These are phyloP conservation scores for Alexandromys fortis DNA, from an alignment of 2,113 vertebrate genomes.

Conservation along the genomic window DNA sequence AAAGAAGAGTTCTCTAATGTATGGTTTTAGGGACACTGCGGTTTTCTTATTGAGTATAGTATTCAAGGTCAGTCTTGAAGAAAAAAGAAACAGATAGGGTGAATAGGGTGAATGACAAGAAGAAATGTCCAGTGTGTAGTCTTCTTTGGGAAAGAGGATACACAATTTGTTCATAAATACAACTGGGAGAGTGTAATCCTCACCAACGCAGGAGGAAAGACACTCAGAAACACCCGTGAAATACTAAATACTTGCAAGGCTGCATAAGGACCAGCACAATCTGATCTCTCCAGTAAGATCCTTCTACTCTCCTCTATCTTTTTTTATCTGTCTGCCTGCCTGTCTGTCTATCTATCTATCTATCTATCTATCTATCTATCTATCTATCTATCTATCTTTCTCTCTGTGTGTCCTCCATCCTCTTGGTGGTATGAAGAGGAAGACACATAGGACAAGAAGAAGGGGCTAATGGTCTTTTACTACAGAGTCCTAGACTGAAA, in stretches of 20 bases:
- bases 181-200: neutral
- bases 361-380: neutral
- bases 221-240: neutral
- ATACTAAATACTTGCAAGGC: neutral
- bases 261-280: neutral
- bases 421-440: too few species aligned
- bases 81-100: neutral
- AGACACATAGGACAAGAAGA: neutral
- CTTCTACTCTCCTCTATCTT: neutral
- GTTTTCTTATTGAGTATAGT: neutral
- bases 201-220: neutral
- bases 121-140: neutral
- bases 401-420: neutral
- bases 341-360: fast-evolving
- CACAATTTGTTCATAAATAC: neutral
- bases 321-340: fast-evolving
- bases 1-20: neutral
- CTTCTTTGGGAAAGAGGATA: neutral
- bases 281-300: neutral
- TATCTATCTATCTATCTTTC: fast-evolving
- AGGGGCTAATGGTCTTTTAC: neutral
- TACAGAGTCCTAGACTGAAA: neutral
- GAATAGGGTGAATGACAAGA: neutral
- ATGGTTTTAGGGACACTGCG: neutral
- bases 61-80: neutral